phyloP scores from a whole-genome alignment of 1,140 invertebrate species.

The Apolygus lucorum region DNA sequence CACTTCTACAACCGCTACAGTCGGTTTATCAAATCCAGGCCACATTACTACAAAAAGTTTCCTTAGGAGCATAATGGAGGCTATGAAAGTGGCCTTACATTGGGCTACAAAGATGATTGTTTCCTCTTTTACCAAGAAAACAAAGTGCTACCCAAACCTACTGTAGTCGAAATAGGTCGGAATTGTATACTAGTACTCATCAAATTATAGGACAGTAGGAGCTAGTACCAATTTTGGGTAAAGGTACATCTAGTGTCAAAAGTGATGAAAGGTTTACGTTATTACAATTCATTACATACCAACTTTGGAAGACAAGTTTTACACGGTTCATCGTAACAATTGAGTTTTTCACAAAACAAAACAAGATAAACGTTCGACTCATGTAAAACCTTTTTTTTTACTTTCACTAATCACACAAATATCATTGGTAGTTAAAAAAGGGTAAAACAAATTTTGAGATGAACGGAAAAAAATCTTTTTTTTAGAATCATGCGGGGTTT shows the following conservation, averaged over 20 bases:
- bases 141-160: neutral
- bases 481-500: neutral
- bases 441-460: neutral
- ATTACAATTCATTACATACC: neutral
- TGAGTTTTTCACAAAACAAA: neutral
- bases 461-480: neutral
- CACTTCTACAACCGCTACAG: neutral
- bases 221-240: neutral
- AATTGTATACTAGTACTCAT: neutral
- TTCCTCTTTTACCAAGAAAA: neutral
- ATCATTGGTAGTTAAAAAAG: neutral
- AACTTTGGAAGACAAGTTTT: conserved; percentile 8
- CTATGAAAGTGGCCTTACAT: too few species aligned
- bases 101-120: neutral
- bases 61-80: neutral
- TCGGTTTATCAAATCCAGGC: neutral
- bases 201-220: neutral
- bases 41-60: neutral
- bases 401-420: neutral
- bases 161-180: conserved; percentile 12
- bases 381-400: neutral
- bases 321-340: neutral
- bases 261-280: neutral
- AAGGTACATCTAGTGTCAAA: neutral
- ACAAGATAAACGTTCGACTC: neutral